Base-by-base conservation (phyloP, 2,797 vertebrate species). In the Anguilla marmorata region DNA sequence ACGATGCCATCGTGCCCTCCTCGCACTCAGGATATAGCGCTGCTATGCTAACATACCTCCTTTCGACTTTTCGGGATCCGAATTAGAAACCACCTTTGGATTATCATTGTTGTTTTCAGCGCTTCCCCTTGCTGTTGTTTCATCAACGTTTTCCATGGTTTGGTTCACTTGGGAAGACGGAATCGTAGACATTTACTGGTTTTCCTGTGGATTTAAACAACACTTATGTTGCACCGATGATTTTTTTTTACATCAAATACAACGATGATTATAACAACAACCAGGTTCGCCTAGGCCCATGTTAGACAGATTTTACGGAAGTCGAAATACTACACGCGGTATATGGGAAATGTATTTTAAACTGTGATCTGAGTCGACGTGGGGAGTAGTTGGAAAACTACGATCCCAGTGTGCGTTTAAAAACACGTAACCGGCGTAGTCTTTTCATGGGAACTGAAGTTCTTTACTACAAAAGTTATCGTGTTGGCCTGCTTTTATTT, bases 181-280 rank as follows among this genome's bases (percentile, higher is more conserved):
- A 69, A 14, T 80, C 60, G 41, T 54, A 83, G 88, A 54, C 9
- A 74, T 37, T 87, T 86, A 16, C 24, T 48, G 33, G 86, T 87
- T 90, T 83, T 91, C 92, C 82, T 93, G 95, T 89, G 91, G 94
- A 95, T 45, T 96, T 96, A 95, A 96, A 96, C 95, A 96, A 96
- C 96, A 74, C 89, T 63, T 60, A 48, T 2, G 79, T 86, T 60
- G 2, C 91, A 94, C 88, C 95, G 94, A 92, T 96, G 93, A 87
- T 5, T 86, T 85, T 33, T 85, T 76, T 90, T 89, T 85, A 88
- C 94, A 90, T 91, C 89, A 86, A 85, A 54, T 88, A 91, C 92
- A 93, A 89, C 93, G 93, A 92, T 95, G 94, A 94, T 16, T 91
- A 93, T 93, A 95, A 93, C 94, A 94, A 95, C 94, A 90, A 89